Conservation (phyloP, 2,888 invertebrate species). For the Eurois occulta region DNA sequence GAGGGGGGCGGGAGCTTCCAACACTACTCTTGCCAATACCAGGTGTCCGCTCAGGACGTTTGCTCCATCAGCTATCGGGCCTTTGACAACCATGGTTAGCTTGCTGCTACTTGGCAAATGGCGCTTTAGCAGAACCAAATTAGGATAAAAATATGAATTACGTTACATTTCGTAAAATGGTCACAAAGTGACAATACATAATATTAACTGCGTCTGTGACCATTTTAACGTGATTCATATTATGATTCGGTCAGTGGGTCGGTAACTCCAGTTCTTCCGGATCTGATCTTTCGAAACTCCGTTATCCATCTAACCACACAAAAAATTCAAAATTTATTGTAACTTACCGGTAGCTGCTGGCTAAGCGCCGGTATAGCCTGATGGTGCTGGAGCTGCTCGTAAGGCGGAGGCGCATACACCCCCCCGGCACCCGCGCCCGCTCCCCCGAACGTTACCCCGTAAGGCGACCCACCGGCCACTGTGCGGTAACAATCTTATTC, state of each 20-base stretch:
- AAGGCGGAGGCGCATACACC: conserved; percentile 92
- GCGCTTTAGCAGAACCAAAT: too few relatives aligned
- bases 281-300: not conserved
- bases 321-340: not conserved
- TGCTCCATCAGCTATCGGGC: not conserved
- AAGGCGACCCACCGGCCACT: conserved; percentile 92
- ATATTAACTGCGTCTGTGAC: too few relatives aligned
- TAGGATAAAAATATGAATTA: too few relatives aligned
- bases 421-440: conserved; percentile 90
- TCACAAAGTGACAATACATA: too few relatives aligned
- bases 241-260: too few relatives aligned
- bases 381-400: conserved; percentile 92
- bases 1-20: not conserved
- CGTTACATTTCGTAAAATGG: too few relatives aligned
- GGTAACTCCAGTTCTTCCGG: not conserved
- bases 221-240: too few relatives aligned
- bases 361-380: conserved; percentile 85
- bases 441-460: conserved; percentile 89
- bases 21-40: not conserved
- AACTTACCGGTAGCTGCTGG: conserved; percentile 85
- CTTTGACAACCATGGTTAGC: not conserved
- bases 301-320: not conserved
- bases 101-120: not conserved
- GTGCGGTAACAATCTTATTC: conserved; percentile 48
- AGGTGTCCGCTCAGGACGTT: not conserved